Conservation (phyloP, 2,797 vertebrate genomes). For the Philypnodon macrostomus region DNA sequence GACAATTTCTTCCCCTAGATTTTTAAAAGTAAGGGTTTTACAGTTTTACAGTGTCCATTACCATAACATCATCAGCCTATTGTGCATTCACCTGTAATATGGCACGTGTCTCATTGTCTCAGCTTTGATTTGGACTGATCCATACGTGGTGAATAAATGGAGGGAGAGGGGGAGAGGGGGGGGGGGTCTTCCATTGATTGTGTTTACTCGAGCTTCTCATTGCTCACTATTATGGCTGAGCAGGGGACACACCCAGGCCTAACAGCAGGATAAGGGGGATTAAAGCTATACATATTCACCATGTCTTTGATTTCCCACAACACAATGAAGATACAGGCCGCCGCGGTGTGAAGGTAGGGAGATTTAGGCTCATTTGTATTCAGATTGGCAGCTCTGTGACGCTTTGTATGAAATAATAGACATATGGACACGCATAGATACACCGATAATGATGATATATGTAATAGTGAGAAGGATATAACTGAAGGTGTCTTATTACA, state of each 20-base stretch:
- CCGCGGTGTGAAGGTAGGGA: not conserved
- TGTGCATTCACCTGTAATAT: slow-evolving; percentile 51
- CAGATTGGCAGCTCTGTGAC: not conserved
- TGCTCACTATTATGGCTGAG: slow-evolving; percentile 76
- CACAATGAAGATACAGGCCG: slow-evolving; percentile 21
- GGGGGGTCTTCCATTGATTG: slow-evolving; percentile 75
- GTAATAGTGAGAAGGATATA: too few species aligned
- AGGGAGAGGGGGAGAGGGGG: slow-evolving; percentile 27
- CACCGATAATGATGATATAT: too few species aligned
- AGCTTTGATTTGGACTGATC: slow-evolving; percentile 48
- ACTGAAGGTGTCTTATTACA: too few species aligned
- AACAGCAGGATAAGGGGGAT: slow-evolving; percentile 71
- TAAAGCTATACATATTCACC: slow-evolving; percentile 67
- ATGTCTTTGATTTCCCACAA: slow-evolving; percentile 51
- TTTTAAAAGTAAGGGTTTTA: too few species aligned
- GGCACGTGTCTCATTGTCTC: slow-evolving; percentile 52
- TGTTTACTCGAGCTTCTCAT: slow-evolving; percentile 82
- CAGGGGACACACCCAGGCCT: slow-evolving; percentile 68
- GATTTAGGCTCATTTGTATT: not conserved
- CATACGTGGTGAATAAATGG: slow-evolving; percentile 42
- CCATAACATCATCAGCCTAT: slow-evolving; percentile 70
- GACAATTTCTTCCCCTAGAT: too few species aligned
- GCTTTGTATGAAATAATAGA: too few species aligned
- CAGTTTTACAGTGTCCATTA: too few species aligned
- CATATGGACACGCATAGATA: too few species aligned